Percentiles rank a stretch among this genome's conserved stretches.
These are phyloP conservation scores for Prionace glauca DNA, from an alignment of 2,797 vertebrate species.

Conservation along the genomic window DNA sequence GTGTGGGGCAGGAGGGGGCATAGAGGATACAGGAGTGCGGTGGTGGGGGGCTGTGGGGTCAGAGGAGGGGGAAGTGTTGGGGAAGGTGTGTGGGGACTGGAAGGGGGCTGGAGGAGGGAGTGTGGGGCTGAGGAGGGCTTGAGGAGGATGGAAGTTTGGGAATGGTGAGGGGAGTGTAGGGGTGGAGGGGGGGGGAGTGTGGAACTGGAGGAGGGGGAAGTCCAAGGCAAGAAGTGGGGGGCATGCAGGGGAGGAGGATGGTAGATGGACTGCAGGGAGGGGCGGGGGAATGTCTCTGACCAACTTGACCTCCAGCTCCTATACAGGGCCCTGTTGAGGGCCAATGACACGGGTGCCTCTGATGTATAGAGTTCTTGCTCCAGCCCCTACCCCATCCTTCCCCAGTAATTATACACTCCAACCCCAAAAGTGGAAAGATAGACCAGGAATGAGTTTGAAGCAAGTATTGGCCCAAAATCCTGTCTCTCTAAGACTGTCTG, in stretches of 20 bases:
- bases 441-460: conserved; percentile 51
- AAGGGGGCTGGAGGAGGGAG: background rate
- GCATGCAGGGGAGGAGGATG: background rate
- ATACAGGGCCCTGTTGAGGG: background rate
- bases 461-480: conserved; percentile 15
- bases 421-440: background rate
- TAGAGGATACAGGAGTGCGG: background rate
- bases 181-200: background rate
- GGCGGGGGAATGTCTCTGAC: conserved; percentile 46
- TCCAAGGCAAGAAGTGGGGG: conserved; percentile 41
- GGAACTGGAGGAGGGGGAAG: background rate
- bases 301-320: background rate
- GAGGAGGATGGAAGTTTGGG: background rate
- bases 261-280: too few species aligned
- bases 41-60: background rate
- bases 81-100: background rate
- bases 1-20: background rate
- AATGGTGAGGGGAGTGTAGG: background rate
- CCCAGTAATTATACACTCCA: conserved; percentile 39
- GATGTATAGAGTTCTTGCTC: background rate
- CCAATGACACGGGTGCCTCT: background rate
- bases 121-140: background rate
- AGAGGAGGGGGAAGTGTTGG: background rate
- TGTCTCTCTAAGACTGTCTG: background rate
- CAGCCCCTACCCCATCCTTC: conserved; percentile 25